A percentile compares a stretch with the other conserved stretches of the same genome.
These are phyloP conservation scores for Calameuta idolon DNA, from an alignment of 2,888 invertebrate genomes.

Conservation along the genomic window DNA sequence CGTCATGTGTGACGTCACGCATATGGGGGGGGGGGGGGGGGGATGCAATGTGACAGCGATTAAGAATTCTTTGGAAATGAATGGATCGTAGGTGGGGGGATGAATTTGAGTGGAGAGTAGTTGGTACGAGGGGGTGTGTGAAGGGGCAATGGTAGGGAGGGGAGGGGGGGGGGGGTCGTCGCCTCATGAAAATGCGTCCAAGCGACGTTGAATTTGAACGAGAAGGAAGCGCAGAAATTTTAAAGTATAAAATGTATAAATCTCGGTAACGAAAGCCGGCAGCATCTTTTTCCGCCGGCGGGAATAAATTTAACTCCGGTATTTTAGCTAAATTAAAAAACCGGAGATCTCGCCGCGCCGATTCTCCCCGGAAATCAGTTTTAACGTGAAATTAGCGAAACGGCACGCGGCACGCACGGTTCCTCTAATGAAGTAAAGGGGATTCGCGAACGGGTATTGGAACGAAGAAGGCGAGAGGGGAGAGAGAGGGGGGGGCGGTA, in stretches of 20 bases:
- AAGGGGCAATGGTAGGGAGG: too few relatives aligned
- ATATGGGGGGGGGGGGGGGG: too few relatives aligned
- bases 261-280: background rate
- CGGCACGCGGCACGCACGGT: background rate
- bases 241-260: background rate
- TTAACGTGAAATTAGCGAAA: background rate
- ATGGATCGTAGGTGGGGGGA: background rate
- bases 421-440: background rate
- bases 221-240: background rate
- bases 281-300: background rate
- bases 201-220: background rate
- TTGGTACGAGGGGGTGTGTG: too few relatives aligned
- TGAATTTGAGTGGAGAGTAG: background rate
- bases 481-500: background rate
- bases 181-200: background rate
- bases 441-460: background rate
- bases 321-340: background rate
- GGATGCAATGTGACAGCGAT: background rate
- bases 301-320: background rate
- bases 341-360: background rate
- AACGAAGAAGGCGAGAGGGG: background rate
- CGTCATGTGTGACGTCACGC: background rate
- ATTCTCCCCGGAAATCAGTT: background rate
- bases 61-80: background rate
- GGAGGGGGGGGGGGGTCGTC: too few relatives aligned